Conservation (phyloP, 1,140 invertebrate species). For the Pogonomyrmex californicus region DNA sequence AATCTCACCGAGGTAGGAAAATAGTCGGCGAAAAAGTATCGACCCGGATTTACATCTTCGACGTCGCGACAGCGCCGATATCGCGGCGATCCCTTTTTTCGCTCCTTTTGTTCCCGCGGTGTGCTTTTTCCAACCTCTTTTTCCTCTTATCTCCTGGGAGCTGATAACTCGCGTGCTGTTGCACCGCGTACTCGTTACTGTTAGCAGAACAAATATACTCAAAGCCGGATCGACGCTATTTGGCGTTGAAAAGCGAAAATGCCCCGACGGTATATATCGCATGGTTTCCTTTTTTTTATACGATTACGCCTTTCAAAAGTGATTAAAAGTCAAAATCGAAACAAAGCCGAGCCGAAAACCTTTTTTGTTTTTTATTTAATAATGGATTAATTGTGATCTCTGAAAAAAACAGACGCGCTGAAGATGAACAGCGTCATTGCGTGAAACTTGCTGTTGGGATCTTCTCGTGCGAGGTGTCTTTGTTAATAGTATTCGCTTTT, state of each 20-base stretch:
- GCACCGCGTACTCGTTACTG: conserved; percentile 18
- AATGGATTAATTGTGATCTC: background rate
- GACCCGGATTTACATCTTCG: conserved; percentile 16
- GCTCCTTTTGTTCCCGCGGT: background rate
- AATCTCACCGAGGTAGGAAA: conserved; percentile 36
- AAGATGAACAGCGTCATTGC: background rate
- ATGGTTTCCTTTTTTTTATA: background rate
- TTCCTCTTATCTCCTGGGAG: conserved; percentile 2
- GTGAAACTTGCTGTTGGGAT: background rate
- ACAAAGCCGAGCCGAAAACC: background rate
- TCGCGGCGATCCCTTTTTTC: background rate
- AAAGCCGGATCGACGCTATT: conserved; percentile 23
- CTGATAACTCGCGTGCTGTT: conserved; percentile 4
- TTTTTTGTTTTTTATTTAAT: background rate
- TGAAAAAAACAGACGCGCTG: conserved; percentile 2
- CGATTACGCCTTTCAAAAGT: conserved; percentile 2
- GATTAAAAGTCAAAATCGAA: conserved; percentile 9
- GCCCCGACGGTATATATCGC: background rate
- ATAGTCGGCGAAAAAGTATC: conserved; percentile 14
- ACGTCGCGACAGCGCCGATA: conserved; percentile 6
- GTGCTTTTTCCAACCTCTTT: conserved; percentile 12
- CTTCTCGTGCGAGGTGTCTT: background rate
- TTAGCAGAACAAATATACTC: conserved; percentile 36
- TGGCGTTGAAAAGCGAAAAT: conserved; percentile 41
- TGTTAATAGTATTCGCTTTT: background rate